Conservation (phyloP, 2,888 invertebrate genomes). For the Leptura quadrifasciata region DNA sequence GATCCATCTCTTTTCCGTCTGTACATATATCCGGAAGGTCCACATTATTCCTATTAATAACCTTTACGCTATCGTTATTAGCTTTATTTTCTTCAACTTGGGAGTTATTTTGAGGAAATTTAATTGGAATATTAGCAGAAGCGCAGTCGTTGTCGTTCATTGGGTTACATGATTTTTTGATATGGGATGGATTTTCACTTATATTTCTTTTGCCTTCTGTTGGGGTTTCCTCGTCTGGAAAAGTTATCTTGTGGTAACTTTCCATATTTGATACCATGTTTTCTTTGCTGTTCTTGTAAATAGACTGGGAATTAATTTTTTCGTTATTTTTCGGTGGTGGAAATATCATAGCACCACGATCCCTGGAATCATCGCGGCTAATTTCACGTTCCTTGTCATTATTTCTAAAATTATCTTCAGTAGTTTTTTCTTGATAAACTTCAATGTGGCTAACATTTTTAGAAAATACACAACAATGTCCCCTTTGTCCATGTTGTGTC, state of each 20-base stretch:
- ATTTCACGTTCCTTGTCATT: neutral
- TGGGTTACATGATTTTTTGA: neutral
- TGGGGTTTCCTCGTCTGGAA: neutral
- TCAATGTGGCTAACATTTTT: conserved; percentile 9
- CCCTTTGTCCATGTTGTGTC: neutral
- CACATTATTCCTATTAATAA: neutral
- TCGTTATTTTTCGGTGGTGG: neutral
- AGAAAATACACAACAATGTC: conserved; percentile 19
- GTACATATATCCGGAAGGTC: conserved; percentile 16
- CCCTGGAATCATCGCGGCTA: neutral
- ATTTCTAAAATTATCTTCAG: neutral
- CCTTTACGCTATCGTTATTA: neutral
- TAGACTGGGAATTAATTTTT: neutral
- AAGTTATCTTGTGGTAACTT: neutral
- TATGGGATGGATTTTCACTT: neutral
- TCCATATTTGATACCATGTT: neutral
- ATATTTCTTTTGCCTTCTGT: neutral
- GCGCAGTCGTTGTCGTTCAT: neutral
- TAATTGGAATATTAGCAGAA: neutral
- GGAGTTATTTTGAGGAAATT: neutral
- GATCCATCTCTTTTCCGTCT: conserved; percentile 9
- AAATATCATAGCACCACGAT: neutral
- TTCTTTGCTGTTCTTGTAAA: neutral
- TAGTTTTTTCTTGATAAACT: neutral
- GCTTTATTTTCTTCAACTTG: neutral